Percentiles rank a stretch among this genome's conserved stretches.
phyloP scores from a whole-genome alignment of 2,797 vertebrate species.

The Paedocypris micromegethes region DNA sequence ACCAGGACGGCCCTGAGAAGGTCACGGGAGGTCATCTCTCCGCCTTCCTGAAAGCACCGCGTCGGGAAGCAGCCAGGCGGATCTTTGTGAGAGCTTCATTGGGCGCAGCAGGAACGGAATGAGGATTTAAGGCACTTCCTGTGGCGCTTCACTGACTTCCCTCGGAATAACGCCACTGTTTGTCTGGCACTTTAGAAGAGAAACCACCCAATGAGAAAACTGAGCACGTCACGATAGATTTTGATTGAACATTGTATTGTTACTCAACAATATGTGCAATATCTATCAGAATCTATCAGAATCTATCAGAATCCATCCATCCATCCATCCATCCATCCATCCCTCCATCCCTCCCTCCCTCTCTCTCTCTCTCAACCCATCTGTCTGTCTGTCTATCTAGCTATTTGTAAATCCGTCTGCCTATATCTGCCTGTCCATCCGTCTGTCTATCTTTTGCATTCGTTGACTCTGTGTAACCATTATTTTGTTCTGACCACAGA shows the following conservation, averaged over 20 bases:
- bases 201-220: constrained; percentile 11
- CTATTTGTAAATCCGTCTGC: too few relatives aligned
- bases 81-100: constrained; percentile 31
- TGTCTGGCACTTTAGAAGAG: neutral
- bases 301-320: too few relatives aligned
- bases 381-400: too few relatives aligned
- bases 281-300: too few relatives aligned
- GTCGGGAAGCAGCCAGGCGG: constrained; percentile 3
- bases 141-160: neutral
- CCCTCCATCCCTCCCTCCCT: too few relatives aligned
- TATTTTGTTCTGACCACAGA: neutral
- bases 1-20: neutral
- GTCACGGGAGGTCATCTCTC: neutral
- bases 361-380: too few relatives aligned
- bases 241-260: too few relatives aligned
- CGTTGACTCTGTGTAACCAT: too few relatives aligned
- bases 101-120: constrained; percentile 21
- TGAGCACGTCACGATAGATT: neutral
- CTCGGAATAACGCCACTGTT: constrained; percentile 3
- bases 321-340: too few relatives aligned
- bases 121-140: constrained; percentile 10
- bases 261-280: too few relatives aligned
- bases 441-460: too few relatives aligned
- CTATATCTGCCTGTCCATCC: too few relatives aligned
- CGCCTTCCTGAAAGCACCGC: neutral